Evolutionary conservation across 2,113 vertebrate species (phyloP), one percentile per base, ranked within the genome.

Genomic region (Pachypanchax playfairii): DNA sequence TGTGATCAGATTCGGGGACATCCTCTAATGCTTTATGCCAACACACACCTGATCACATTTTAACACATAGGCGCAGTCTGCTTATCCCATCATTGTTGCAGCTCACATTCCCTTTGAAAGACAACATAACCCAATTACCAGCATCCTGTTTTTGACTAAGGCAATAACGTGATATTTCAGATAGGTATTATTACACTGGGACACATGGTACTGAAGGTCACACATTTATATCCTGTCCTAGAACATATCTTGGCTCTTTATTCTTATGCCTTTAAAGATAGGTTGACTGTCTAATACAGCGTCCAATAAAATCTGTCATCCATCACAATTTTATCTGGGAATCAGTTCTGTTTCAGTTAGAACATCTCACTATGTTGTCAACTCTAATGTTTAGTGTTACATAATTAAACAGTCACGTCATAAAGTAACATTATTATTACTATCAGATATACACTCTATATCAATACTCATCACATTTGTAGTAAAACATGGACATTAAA

Each of bases 121-220:
- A 72, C 78, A 61, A 60, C 66, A 36, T 85, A 85, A 90, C 75
- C 73, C 58, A 80, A 83, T 87, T 85, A 87, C 68, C 47, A 61
- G 46, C 73, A 69, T 85, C 83, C 83, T 82, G 77, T 77, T 82
- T 70, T 63, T 69, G 72, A 72, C 65, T 70, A 61, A 60, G 51
- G 49, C 49, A 76, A 71, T 59, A 53, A 49, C n/a, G 50, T 18
- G 24, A 61, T 72, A 39, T 25, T 50, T 60, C 58, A 41, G 73
- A 75, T 50, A 63, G 20, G 73, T 68, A 13, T 73, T 64, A 58
- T 75, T 71, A 52, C 52, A 33, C 22, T 54, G 55, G 24, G 64
- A 61, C 46, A 31, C 43, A 70, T 75, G 46, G 47, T 18, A 33
- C 38, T 62, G 63, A 84, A 75, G 66, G 72, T 65, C 55, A 75